Evolutionary conservation across 2,113 vertebrate genomes (phyloP).

Genomic region (Balaeniceps rex): DNA sequence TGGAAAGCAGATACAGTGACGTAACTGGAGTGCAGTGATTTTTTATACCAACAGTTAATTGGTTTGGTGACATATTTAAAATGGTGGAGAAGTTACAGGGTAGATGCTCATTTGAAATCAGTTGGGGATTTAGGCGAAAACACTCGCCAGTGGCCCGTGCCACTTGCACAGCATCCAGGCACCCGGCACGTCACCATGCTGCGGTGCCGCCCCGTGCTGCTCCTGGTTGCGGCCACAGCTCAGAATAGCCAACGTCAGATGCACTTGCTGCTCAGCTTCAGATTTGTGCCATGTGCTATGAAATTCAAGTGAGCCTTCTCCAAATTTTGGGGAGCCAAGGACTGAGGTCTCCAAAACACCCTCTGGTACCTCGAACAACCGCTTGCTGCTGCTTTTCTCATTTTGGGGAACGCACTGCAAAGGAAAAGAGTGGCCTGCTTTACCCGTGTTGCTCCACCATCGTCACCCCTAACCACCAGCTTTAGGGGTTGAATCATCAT

Average conservation of each 20-base stretch:
- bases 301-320: not conserved
- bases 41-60: not conserved
- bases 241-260: not conserved
- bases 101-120: not conserved
- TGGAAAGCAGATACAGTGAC: not conserved
- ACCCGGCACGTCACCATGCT: not conserved
- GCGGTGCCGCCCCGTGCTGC: fast-evolving
- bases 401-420: not conserved
- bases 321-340: not conserved
- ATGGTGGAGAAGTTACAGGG: not conserved
- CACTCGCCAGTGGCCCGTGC: fast-evolving
- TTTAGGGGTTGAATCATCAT: not conserved
- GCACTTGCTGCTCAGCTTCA: not conserved
- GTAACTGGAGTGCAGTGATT: not conserved
- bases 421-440: not conserved
- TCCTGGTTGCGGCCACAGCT: not conserved
- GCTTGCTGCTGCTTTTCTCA: not conserved
- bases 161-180: not conserved
- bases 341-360: not conserved
- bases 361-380: not conserved
- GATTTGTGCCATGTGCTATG: fast-evolving
- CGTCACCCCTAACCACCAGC: not conserved
- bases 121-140: not conserved
- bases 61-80: not conserved
- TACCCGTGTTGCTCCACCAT: not conserved